phyloP scores from a whole-genome alignment of 2,888 invertebrate species.

The Drosophila meridiana region DNA sequence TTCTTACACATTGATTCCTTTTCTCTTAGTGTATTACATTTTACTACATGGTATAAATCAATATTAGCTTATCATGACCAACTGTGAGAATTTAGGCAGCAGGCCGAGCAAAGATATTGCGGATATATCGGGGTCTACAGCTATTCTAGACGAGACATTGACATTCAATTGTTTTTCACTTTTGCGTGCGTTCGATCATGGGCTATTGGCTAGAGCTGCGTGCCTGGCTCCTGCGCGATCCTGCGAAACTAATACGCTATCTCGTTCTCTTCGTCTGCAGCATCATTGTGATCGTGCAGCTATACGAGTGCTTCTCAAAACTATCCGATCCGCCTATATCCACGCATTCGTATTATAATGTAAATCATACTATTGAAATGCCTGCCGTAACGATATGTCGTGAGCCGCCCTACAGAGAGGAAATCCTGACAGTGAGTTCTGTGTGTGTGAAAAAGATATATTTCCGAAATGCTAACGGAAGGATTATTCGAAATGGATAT shows the following conservation, averaged over 20 bases:
- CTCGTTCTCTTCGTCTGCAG: constrained; percentile 87
- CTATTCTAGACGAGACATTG: constrained; percentile 18
- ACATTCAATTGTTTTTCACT: constrained; percentile 61
- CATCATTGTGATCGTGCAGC: constrained; percentile 87
- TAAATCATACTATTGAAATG: constrained; percentile 89
- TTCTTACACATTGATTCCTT: not conserved
- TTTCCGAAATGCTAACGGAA: not conserved
- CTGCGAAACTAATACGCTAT: constrained; percentile 87
- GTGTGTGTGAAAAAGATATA: not conserved
- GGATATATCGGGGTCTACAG: constrained; percentile 5
- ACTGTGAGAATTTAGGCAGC: constrained; percentile 70
- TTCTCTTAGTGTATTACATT: not conserved
- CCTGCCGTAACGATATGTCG: constrained; percentile 90
- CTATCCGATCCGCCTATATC: constrained; percentile 88
- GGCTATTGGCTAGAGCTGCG: constrained; percentile 82
- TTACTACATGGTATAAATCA: constrained; percentile 63
- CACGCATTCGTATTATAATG: constrained; percentile 89
- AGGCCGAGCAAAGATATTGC: constrained; percentile 47
- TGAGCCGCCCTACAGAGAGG: constrained; percentile 88
- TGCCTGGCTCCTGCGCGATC: constrained; percentile 84
- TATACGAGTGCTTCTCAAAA: constrained; percentile 87
- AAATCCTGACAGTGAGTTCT: constrained; percentile 86
- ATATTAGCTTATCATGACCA: constrained; percentile 70
- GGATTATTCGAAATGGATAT: not conserved
- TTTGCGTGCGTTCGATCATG: constrained; percentile 61